phyloP scores from a whole-genome alignment of 2,888 invertebrate species.

The Campoplex nolae region DNA sequence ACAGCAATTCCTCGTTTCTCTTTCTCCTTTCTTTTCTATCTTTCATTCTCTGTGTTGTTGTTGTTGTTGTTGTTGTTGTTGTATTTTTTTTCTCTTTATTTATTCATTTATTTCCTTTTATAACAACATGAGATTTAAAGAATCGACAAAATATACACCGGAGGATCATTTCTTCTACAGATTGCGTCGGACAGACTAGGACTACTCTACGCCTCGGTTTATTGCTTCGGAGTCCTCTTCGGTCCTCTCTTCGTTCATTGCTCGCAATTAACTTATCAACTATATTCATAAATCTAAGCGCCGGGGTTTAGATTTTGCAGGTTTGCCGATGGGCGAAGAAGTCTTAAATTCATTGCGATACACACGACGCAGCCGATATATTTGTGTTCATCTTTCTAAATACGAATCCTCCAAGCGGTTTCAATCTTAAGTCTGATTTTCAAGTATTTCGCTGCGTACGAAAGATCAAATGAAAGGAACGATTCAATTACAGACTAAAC shows the following conservation, averaged over 20 bases:
- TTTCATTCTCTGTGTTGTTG: slow-evolving; percentile 18
- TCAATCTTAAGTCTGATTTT: neutral
- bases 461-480: neutral
- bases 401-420: neutral
- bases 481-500: slow-evolving; percentile 30
- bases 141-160: slow-evolving; percentile 57
- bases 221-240: slow-evolving; percentile 2
- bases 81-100: slow-evolving; percentile 14
- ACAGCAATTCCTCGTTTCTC: slow-evolving; percentile 41
- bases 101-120: slow-evolving; percentile 36
- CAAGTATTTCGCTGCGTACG: neutral
- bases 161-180: slow-evolving; percentile 44
- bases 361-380: slow-evolving; percentile 25
- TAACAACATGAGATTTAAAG: slow-evolving; percentile 59
- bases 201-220: neutral
- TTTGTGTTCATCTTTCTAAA: neutral
- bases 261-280: neutral
- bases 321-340: slow-evolving; percentile 23
- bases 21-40: slow-evolving; percentile 30
- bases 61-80: no score
- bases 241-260: slow-evolving; percentile 1
- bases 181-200: slow-evolving; percentile 7
- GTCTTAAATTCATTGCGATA: slow-evolving; percentile 9
- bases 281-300: slow-evolving; percentile 22
- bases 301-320: slow-evolving; percentile 24